A percentile compares a stretch with the other conserved stretches of the same genome.
Evolutionary conservation across 1,140 invertebrate species (phyloP).

Genomic region (Armadillidium nasatum): DNA sequence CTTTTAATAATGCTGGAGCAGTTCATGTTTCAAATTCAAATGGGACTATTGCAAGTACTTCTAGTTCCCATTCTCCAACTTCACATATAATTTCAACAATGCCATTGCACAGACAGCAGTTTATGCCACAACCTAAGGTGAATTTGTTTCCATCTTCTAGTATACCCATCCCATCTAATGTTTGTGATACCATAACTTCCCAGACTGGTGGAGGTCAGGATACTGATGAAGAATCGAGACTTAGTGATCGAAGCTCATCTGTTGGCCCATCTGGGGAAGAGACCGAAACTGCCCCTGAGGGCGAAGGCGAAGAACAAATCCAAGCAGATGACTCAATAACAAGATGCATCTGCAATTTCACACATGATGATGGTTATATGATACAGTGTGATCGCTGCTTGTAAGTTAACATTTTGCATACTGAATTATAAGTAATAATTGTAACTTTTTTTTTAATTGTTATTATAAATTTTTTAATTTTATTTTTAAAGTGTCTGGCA

Average conservation of each 20-base stretch:
- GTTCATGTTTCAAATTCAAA: constrained; percentile 2
- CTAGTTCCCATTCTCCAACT: constrained; percentile 19
- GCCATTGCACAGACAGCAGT: constrained; percentile 37
- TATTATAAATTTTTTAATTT: background rate
- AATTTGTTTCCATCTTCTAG: constrained; percentile 33
- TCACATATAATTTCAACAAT: constrained; percentile 31
- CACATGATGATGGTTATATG: constrained; percentile 97
- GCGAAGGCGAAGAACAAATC: constrained; percentile 48
- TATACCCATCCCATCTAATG: constrained; percentile 46
- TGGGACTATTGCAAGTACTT: constrained; percentile 1
- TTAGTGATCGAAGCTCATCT: constrained; percentile 43
- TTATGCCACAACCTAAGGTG: constrained; percentile 36
- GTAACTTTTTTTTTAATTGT: constrained; percentile 19
- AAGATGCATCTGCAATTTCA: constrained; percentile 87
- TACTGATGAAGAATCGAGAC: constrained; percentile 43
- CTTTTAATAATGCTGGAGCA: background rate
- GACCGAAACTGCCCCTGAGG: constrained; percentile 80
- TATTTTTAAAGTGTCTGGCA: constrained; percentile 74
- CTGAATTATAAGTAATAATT: constrained; percentile 10
- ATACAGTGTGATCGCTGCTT: constrained; percentile 86
- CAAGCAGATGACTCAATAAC: constrained; percentile 77
- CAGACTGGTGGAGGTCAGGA: constrained; percentile 21
- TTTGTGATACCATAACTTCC: constrained; percentile 43
- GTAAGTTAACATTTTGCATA: constrained; percentile 56
- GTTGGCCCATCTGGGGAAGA: constrained; percentile 61